Evolutionary conservation across 2,113 vertebrate species (phyloP).

Genomic region (Clupea harengus): DNA sequence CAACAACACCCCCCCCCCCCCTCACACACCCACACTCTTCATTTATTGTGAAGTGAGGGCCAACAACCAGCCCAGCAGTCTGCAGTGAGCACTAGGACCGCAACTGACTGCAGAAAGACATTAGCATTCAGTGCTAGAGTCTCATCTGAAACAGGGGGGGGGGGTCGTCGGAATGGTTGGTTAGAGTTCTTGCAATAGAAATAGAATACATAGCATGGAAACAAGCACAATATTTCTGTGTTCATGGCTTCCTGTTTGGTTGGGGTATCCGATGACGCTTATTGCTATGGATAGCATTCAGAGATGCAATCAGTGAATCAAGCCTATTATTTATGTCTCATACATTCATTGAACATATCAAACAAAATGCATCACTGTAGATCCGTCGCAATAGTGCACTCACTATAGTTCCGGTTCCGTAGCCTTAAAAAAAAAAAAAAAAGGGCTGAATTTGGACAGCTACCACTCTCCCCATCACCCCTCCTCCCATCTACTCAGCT

Average conservation of each 20-base stretch:
- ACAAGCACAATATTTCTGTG: background rate
- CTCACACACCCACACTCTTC: background rate
- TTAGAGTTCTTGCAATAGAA: background rate
- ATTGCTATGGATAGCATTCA: background rate
- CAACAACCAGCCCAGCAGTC: background rate
- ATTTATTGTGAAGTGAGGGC: background rate
- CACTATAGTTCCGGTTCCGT: too few relatives aligned
- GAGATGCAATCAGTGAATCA: background rate
- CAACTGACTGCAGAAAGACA: conserved; percentile 1
- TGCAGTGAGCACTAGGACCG: background rate
- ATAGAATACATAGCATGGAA: background rate
- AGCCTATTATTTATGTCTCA: background rate
- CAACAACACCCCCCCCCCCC: conserved; percentile 14
- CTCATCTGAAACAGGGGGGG: background rate
- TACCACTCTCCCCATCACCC: background rate
- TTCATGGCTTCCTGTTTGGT: background rate
- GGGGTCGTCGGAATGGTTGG: background rate
- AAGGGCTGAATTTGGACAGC: conserved; percentile 27
- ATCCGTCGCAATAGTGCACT: too few relatives aligned
- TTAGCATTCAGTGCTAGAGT: background rate
- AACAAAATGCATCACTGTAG: background rate
- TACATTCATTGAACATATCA: background rate
- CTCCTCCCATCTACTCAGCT: conserved; percentile 14
- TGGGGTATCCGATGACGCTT: background rate
- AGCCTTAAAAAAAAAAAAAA: conserved; percentile 26